Base-by-base conservation (phyloP, 2,888 invertebrate species). In the Eledona agricola region DNA sequence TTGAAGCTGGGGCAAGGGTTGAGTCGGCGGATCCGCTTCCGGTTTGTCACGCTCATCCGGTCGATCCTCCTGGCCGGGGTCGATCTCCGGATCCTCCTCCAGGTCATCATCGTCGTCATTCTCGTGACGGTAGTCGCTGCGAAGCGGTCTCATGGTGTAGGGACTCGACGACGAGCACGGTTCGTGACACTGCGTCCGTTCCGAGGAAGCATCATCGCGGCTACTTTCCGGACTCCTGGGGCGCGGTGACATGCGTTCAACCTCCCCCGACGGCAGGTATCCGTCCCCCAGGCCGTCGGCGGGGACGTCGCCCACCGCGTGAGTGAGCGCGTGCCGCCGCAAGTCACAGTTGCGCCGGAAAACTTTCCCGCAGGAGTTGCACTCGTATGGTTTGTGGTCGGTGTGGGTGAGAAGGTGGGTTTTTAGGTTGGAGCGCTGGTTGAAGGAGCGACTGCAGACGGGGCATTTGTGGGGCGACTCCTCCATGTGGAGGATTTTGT, bases 381-480 rank as follows among this genome's bases (percentile, higher is more conserved):
- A 51, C 7, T 51, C 51, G 42, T 93, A 95, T 0, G 94, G 93
- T 72, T 93, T 94, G 68, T 93, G 91, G 71, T 92, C 93, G 6
- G 94, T 94, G 77, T 95, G 94, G 1, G 94, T 94, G 29, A 94
- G 79, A 13, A 94, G 82, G 73, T 95, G 94, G 0, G 94, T 95
- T 80, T 95, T 95, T 60, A 95, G 81, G 74, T 94, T 94, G 49
- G 92, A 92, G 55, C 94, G 84, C 80, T 95, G 95, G 80, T 94
- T 94, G 78, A 95, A 95, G 73, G 90, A 90, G 63, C 93, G 82
- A 70, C 89, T 89, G 79, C 94, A 95, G 0, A 93, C 93, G 1
- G 93, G 93, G 72, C 94, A 95, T 74, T 94, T 94, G 78, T 94
- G 94, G 0, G 94, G 94, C 1, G 93, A 93, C 74, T 94, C 93